A percentile compares a stretch with the other conserved stretches of the same genome.
These are phyloP conservation scores for Pionites leucogaster DNA, from an alignment of 2,113 vertebrate genomes.

Conservation along the genomic window DNA sequence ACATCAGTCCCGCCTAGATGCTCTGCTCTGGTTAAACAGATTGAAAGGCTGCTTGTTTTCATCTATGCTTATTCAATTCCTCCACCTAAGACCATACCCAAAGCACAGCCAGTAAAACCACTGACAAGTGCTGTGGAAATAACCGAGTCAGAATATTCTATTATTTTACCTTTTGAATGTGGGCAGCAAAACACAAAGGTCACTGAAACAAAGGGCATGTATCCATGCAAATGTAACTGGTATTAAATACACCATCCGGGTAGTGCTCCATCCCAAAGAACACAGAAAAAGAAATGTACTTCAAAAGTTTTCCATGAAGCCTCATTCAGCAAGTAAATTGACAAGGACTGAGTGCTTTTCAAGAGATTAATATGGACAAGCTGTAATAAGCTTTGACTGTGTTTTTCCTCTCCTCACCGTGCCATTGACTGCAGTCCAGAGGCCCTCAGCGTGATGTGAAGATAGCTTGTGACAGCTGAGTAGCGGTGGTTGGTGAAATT, in stretches of 20 bases:
- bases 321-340: background rate
- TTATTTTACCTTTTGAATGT: background rate
- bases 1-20: background rate
- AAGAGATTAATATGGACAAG: background rate
- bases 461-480: background rate
- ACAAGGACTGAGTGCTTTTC: background rate
- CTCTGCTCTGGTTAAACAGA: background rate
- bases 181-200: background rate
- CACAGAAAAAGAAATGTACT: background rate
- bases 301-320: background rate
- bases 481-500: background rate
- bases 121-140: background rate
- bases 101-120: background rate
- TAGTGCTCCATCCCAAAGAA: background rate
- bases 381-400: background rate
- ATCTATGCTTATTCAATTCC: background rate
- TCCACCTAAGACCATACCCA: background rate
- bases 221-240: background rate
- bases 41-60: background rate
- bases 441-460: rapidly evolving
- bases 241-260: rapidly evolving
- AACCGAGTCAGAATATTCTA: background rate
- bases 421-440: background rate
- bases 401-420: background rate
- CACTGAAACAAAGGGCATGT: rapidly evolving